phyloP scores from a whole-genome alignment of 23 tunicate genomes.

The Clavelina lepadiformis region DNA sequence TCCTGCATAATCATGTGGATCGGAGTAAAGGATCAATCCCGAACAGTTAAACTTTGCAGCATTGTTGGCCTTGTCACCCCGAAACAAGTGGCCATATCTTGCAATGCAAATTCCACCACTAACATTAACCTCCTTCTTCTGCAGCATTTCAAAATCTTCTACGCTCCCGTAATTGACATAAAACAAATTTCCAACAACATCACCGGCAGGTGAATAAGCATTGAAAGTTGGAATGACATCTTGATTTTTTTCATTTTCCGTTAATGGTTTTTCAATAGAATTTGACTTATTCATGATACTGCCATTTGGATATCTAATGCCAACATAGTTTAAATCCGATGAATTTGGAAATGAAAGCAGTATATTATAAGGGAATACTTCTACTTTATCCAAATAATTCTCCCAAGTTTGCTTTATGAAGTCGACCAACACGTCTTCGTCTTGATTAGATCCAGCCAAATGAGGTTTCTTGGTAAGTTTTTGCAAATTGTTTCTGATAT shows the following conservation, averaged over 20 bases:
- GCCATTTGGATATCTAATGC: slow-evolving; percentile 43
- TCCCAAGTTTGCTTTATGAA: slow-evolving; percentile 35
- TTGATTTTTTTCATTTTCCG: slow-evolving; percentile 36
- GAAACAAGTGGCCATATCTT: slow-evolving; percentile 67
- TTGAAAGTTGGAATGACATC: slow-evolving; percentile 42
- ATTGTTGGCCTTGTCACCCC: slow-evolving; percentile 73
- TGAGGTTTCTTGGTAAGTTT: slow-evolving; percentile 50
- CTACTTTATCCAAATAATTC: slow-evolving; percentile 54
- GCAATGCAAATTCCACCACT: slow-evolving; percentile 72
- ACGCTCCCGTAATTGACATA: slow-evolving; percentile 89
- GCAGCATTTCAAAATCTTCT: slow-evolving; percentile 62
- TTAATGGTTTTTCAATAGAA: slow-evolving; percentile 34
- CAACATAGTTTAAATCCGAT: slow-evolving; percentile 63
- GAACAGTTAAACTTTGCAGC: slow-evolving; percentile 65
- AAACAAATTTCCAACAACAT: slow-evolving; percentile 64
- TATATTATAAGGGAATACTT: slow-evolving; percentile 65
- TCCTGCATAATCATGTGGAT: slow-evolving; percentile 78
- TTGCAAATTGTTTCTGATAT: slow-evolving; percentile 43
- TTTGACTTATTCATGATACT: slow-evolving; percentile 28
- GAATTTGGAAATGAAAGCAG: slow-evolving; percentile 66
- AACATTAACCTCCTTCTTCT: slow-evolving; percentile 25
- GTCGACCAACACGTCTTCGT: slow-evolving; percentile 52
- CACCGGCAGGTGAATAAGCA: slow-evolving; percentile 65
- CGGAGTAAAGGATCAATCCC: slow-evolving; percentile 75
- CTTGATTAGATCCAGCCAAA: slow-evolving; percentile 62